phyloP scores from a whole-genome alignment of 2,888 invertebrate species.

The Synergus gifuensis region DNA sequence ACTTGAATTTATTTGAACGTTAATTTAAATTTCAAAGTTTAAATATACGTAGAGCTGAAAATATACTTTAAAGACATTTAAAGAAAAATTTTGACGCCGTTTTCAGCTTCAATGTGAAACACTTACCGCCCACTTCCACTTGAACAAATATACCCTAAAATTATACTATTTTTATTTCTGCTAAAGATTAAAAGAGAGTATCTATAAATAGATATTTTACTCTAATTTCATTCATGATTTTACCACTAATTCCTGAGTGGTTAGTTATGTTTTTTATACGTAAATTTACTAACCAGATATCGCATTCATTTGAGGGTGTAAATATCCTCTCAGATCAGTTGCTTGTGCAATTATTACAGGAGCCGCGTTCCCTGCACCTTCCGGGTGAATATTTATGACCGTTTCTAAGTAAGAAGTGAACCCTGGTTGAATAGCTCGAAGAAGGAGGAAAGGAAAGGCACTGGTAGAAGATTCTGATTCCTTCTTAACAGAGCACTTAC shows the following conservation, averaged over 20 bases:
- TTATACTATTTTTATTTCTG: no score
- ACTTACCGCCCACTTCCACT: no score
- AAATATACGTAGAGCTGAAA: no score
- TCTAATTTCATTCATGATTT: neutral
- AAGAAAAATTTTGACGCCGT: no score
- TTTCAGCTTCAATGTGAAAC: no score
- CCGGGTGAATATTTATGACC: constrained; percentile 16
- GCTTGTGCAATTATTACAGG: constrained; percentile 12
- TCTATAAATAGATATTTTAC: neutral
- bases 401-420: constrained; percentile 24
- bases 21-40: no score
- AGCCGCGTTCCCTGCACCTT: constrained; percentile 4
- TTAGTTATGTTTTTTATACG: neutral
- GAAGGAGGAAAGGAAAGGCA: constrained; percentile 11
- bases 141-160: no score
- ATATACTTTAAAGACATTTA: no score
- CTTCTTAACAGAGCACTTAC: constrained; percentile 35
- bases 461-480: constrained; percentile 27
- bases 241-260: neutral
- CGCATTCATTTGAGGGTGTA: constrained; percentile 5
- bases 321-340: neutral
- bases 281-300: neutral
- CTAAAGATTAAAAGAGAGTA: no score
- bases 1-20: no score
- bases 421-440: constrained; percentile 16